Evolutionary conservation across 2,888 invertebrate genomes (phyloP), one percentile per base, ranked within the genome.

Genomic region (Celastrina argiolus): DNA sequence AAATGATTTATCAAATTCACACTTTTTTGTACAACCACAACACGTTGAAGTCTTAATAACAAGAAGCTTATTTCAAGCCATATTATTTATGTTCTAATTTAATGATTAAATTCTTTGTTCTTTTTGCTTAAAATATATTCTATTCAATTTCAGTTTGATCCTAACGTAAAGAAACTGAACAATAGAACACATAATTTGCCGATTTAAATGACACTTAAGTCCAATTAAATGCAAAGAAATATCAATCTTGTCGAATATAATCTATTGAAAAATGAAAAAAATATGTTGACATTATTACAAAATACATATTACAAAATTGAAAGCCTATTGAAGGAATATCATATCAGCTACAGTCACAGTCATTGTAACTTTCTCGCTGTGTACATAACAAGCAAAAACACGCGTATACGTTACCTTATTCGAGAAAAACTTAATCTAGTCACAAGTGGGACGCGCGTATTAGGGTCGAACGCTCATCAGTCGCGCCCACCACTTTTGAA

Each of bases 401-500:
- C 12, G 26, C 51, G 45, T 31, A 58, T 58, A 31, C 58, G 31
- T 58, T 58, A 31, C 58, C 58, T 58, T 31, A 31, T 28, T 22
- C 22, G 22, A 51, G 51, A 51, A 51, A 51, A 51, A 51, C 51
- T 22, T 51, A 51, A 51, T 31, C 58, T 58, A 58, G 31, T 58
- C 28, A 51, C 12, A 58, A 58, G 31, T 58, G 16, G 58, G 31
- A 31, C 31, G 22, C 6, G 28, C 14, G 58, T 58, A 58, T 58
- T 58, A 58, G 58, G 58, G 58, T 58, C 58, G 31, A 58, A 14
- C 3, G 31, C 58, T 58, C 31, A 58, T 58, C 31, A 58, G n/a
- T n/a, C n/a, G 8, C 12, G 31, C n/a, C 2, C 12, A 58, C 28
- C 14, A 28, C 6, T 22, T 51, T 22, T 22, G 14, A 5, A 51